Conservation (phyloP, 2,113 vertebrate genomes). For the Dicaeum eximium region DNA sequence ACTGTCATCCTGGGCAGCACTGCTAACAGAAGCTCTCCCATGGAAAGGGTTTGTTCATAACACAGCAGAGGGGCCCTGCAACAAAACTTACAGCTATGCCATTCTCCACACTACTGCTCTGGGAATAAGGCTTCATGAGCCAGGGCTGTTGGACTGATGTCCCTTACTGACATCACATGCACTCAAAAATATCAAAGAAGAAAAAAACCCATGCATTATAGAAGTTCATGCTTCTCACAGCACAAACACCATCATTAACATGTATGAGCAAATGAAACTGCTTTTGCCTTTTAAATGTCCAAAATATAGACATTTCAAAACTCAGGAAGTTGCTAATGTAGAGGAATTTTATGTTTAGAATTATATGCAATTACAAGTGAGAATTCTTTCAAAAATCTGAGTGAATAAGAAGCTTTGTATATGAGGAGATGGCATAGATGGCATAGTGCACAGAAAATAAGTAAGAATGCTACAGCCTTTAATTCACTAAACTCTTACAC, state of each 20-base stretch:
- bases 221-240: not conserved
- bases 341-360: not conserved
- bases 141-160: not conserved
- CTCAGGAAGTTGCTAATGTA: fast-evolving
- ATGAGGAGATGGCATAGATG: not conserved
- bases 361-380: not conserved
- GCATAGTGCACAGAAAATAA: not conserved
- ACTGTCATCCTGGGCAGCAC: not conserved
- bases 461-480: not conserved
- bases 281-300: not conserved
- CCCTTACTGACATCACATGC: not conserved
- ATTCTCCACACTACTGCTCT: not conserved
- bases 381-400: not conserved
- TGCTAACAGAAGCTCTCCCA: not conserved
- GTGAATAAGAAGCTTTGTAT: not conserved
- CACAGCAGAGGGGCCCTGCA: not conserved
- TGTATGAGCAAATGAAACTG: not conserved
- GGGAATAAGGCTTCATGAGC: not conserved
- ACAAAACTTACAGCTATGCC: not conserved
- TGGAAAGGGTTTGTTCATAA: not conserved
- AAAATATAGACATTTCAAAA: not conserved
- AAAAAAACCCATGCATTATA: not conserved
- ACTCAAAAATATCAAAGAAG: not conserved
- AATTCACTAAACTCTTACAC: not conserved
- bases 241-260: not conserved